phyloP scores from a whole-genome alignment of 2,888 invertebrate species.

The Ectobius pallidus region DNA sequence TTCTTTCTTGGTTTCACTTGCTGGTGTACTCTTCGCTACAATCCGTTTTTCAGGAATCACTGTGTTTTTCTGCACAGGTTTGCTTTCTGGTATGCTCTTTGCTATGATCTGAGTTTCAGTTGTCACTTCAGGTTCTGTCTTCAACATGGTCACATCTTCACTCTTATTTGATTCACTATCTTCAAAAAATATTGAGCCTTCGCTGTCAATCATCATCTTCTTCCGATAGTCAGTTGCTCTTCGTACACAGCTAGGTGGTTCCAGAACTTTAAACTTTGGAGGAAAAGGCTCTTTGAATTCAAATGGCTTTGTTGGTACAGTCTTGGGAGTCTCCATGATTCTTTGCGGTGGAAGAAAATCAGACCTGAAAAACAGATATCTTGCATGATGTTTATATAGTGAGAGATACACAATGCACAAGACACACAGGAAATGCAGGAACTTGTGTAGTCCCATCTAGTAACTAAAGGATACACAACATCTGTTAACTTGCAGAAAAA shows the following conservation, averaged over 20 bases:
- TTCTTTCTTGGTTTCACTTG: neutral
- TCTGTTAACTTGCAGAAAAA: no score
- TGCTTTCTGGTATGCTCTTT: neutral
- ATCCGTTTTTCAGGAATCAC: neutral
- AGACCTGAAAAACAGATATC: neutral
- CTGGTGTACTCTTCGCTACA: neutral
- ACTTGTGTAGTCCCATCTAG: no score
- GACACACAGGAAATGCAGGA: no score
- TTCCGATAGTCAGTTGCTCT: slow-evolving; percentile 14
- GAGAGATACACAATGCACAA: no score
- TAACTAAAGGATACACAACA: no score
- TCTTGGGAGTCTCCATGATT: neutral
- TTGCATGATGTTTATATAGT: no score
- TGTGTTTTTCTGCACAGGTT: no score
- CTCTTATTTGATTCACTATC: neutral
- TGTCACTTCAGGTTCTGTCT: no score
- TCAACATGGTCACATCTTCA: neutral
- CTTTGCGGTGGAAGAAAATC: slow-evolving; percentile 3
- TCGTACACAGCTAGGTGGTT: slow-evolving; percentile 2
- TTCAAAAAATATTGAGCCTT: neutral
- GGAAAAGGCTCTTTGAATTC: neutral
- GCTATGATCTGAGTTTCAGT: neutral
- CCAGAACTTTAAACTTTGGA: neutral
- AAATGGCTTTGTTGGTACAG: neutral
- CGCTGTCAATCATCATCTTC: slow-evolving; percentile 25